Evolutionary conservation across 2,888 invertebrate species (phyloP).

Genomic region (Drosophila rellima): DNA sequence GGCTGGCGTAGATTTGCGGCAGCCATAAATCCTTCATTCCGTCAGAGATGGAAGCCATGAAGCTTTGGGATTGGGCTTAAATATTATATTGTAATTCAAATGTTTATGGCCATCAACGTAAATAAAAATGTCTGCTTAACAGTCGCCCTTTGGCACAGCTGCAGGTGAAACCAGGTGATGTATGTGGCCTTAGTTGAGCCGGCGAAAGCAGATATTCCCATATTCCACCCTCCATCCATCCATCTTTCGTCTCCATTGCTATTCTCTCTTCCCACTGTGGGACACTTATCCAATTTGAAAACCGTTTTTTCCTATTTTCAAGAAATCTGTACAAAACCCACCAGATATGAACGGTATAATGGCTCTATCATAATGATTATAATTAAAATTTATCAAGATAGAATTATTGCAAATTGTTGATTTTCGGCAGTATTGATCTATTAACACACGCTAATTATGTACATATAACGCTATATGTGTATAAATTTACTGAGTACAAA

Average conservation of each 20-base stretch:
- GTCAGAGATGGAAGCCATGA: constrained; percentile 26
- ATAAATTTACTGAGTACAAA: no score
- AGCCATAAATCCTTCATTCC: constrained; percentile 72
- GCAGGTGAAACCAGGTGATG: constrained; percentile 44
- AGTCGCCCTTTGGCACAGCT: constrained; percentile 42
- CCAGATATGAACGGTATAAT: no score
- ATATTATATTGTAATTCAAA: constrained; percentile 81
- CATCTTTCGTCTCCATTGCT: background rate
- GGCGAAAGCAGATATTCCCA: constrained; percentile 15
- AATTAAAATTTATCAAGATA: no score
- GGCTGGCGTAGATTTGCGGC: constrained; percentile 73
- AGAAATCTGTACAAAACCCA: no score
- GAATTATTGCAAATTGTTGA: no score
- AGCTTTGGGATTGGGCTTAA: constrained; percentile 60
- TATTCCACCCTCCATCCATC: background rate
- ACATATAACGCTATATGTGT: no score
- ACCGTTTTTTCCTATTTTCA: no score
- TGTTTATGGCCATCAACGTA: constrained; percentile 80
- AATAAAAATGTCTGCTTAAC: constrained; percentile 76
- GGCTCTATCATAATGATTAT: no score
- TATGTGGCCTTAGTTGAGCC: constrained; percentile 31
- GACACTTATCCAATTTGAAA: no score
- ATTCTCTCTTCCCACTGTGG: no score
- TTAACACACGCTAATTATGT: no score
- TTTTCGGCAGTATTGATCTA: no score